Evolutionary conservation across 37 sponge, comb jelly and placozoan genomes (phyloP), one percentile per base, ranked within the genome.

Genomic region (Hormiphora californensis): DNA sequence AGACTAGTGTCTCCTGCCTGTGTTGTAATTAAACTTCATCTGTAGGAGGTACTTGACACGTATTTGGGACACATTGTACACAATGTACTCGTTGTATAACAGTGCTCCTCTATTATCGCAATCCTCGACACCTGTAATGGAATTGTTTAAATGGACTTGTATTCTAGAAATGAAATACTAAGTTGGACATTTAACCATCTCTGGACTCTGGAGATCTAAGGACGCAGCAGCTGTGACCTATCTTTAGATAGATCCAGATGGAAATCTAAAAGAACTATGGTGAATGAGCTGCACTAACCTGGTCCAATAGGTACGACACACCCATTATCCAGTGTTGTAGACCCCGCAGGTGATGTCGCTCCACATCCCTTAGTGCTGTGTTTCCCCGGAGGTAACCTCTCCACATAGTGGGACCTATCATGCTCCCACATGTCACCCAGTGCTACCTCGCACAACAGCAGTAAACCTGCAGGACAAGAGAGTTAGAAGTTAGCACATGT

Each of bases 31-130:
- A 39, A 73, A 73, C 25, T 40, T 73, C 46, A 73, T 44, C 46
- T 73, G 81, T 44, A 73, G 43, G 15, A 73, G 38, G 23, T 73
- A 73, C 44, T 73, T 73, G 22, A 73, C 81, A 3, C 43, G 40
- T 4, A 73, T 30, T 89, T 97, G 98, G n/a, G 91, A 86, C 63
- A 95, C 95, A 85, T 98, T 95, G 90, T 98, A 98, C 38, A 98
- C 99, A 90, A 98, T 98, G 68, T 91, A 97, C 94, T 97, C 98
- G 87, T 97, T 97, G 90, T 97, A 97, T 21, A 93, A 91, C 15
- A 98, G 93, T n/a, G n/a, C n/a, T n/a, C n/a, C n/a, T n/a, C n/a
- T n/a, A n/a, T n/a, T n/a, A n/a, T n/a, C n/a, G n/a, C n/a, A n/a
- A n/a, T n/a, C n/a, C n/a, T n/a, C n/a, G n/a, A n/a, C n/a, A n/a